Percentiles rank a stretch among this genome's conserved stretches.
Evolutionary conservation across 2,113 vertebrate genomes (phyloP).

Genomic region (Pollachius pollachius): DNA sequence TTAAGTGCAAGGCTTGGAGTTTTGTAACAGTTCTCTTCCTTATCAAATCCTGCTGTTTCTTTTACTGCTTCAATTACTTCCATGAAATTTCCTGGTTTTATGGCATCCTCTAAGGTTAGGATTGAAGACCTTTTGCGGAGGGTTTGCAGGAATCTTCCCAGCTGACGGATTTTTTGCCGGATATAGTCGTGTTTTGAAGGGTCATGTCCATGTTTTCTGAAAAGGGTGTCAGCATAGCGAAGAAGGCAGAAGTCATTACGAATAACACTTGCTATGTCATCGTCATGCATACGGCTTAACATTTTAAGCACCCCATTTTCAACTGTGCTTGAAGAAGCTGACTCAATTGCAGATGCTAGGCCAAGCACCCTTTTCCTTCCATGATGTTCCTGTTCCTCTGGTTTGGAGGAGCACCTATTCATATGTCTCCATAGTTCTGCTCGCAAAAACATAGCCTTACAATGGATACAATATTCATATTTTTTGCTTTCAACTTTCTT

Average conservation of each 20-base stretch:
- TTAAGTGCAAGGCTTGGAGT: constrained; percentile 37
- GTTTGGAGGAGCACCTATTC: too few species aligned
- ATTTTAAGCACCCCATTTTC: too few species aligned
- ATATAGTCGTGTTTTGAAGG: constrained; percentile 10
- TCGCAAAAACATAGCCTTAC: too few species aligned
- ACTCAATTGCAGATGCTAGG: too few species aligned
- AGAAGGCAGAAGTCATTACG: background rate
- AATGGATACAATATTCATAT: too few species aligned
- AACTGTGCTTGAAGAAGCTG: too few species aligned
- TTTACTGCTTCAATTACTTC: constrained; percentile 15
- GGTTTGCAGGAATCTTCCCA: constrained; percentile 11
- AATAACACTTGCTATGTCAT: too few species aligned
- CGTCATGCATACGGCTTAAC: too few species aligned
- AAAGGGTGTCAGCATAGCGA: background rate
- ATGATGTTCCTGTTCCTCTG: too few species aligned
- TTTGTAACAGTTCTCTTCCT: background rate
- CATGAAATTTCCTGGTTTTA: constrained; percentile 13
- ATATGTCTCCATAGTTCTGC: too few species aligned
- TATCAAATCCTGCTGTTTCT: constrained; percentile 10
- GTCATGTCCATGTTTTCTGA: constrained; percentile 15
- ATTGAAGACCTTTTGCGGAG: background rate
- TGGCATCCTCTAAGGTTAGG: constrained; percentile 14
- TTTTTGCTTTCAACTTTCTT: too few species aligned
- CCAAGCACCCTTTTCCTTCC: too few species aligned
- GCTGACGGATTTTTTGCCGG: constrained; percentile 5